A percentile compares a stretch with the other conserved stretches of the same genome.
Conservation (phyloP, 2,888 invertebrate genomes). For the Andrena chrysosceles region DNA sequence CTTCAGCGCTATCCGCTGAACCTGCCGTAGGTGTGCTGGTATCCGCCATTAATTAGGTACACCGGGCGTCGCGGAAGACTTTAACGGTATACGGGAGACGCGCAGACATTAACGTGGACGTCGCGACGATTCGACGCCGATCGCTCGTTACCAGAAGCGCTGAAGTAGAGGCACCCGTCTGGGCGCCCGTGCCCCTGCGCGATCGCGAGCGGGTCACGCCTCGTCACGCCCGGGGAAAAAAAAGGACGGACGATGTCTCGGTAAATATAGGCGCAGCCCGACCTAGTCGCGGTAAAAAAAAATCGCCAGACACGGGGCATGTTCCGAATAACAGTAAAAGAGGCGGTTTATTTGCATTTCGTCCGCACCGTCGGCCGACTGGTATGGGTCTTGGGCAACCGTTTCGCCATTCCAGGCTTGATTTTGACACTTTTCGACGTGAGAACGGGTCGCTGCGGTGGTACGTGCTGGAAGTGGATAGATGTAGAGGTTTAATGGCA, state of each 20-base stretch:
- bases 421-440: constrained; percentile 45
- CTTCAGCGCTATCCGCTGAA: constrained; percentile 46
- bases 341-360: constrained; percentile 68
- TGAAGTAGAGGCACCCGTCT: neutral
- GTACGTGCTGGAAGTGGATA: neutral
- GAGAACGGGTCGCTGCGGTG: neutral
- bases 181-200: constrained; percentile 15
- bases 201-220: constrained; percentile 61
- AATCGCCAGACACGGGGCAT: constrained; percentile 55
- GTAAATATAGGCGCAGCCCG: constrained; percentile 74
- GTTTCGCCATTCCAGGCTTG: constrained; percentile 24
- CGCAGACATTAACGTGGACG: constrained; percentile 68
- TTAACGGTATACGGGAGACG: constrained; percentile 77
- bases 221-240: constrained; percentile 46
- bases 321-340: constrained; percentile 72
- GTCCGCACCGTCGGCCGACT: constrained; percentile 28
- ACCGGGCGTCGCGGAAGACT: constrained; percentile 64
- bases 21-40: constrained; percentile 48
- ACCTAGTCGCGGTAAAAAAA: constrained; percentile 59
- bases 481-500: neutral
- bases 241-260: constrained; percentile 44
- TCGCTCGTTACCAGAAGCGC: constrained; percentile 52
- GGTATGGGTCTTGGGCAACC: neutral
- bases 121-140: constrained; percentile 63
- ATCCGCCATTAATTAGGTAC: constrained; percentile 74